Evolutionary conservation across 2,113 vertebrate species (phyloP).

Genomic region (Ellobius talpinus): DNA sequence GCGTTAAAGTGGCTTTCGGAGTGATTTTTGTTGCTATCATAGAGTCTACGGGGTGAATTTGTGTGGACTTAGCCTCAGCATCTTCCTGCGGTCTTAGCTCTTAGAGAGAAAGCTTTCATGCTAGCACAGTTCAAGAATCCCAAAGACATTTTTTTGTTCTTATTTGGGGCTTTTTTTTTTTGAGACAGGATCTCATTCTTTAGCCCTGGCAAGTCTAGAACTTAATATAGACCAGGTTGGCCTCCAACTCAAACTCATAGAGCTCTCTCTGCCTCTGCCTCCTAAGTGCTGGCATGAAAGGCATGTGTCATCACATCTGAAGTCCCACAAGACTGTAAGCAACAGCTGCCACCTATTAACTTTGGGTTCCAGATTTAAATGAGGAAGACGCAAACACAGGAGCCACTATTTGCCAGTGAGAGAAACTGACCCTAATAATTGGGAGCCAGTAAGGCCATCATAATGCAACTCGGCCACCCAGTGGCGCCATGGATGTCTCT

Average conservation of each 20-base stretch:
- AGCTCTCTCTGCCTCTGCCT: not conserved
- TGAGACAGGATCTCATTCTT: not conserved
- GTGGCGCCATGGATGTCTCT: not conserved
- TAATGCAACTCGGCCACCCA: not conserved
- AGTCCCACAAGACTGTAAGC: not conserved
- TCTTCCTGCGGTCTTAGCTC: not conserved
- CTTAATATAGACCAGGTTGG: not conserved
- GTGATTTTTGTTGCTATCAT: not conserved
- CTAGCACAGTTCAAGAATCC: not conserved
- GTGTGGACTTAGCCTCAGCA: not conserved
- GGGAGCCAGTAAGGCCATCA: not conserved
- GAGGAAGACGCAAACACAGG: not conserved
- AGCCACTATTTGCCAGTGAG: not conserved
- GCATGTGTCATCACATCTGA: not conserved
- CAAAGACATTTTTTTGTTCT: not conserved
- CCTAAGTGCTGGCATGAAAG: not conserved
- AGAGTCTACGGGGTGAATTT: not conserved
- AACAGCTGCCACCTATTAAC: not conserved
- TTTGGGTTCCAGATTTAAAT: not conserved
- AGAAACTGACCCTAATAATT: not conserved
- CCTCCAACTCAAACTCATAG: not conserved
- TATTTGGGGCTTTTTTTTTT: not conserved
- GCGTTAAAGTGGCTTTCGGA: not conserved
- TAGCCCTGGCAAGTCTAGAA: not conserved
- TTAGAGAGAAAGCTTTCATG: too few relatives aligned